phyloP scores from a whole-genome alignment of 2,113 vertebrate genomes.

The Oxygymnocypris stewartii region DNA sequence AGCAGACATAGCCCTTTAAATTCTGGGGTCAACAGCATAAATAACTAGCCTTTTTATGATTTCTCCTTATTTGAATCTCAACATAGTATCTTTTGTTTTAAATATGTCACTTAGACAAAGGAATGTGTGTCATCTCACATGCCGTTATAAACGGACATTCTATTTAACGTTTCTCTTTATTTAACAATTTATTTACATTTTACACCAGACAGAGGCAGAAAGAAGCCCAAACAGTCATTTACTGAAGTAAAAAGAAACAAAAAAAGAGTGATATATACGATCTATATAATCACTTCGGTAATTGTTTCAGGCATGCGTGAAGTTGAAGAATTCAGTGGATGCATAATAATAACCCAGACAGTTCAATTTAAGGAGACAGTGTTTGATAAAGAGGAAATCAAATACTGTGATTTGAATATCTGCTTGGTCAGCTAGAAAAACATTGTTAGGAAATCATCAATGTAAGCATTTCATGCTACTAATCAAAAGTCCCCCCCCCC shows the following conservation, averaged over 20 bases:
- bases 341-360: neutral
- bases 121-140: neutral
- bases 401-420: neutral
- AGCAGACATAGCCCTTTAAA: slow-evolving; percentile 4
- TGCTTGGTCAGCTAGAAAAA: neutral
- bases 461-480: too few relatives aligned
- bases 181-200: neutral
- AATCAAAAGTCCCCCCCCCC: too few relatives aligned
- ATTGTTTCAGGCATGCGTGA: neutral
- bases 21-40: slow-evolving; percentile 36
- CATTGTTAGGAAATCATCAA: too few relatives aligned
- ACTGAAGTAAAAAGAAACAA: neutral
- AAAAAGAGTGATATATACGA: neutral
- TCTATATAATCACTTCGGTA: neutral
- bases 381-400: neutral
- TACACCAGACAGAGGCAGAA: neutral
- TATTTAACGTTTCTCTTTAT: neutral
- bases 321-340: neutral
- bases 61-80: neutral
- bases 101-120: slow-evolving; percentile 6
- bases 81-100: slow-evolving; percentile 24
- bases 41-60: slow-evolving; percentile 6
- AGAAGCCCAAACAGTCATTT: neutral
- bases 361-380: slow-evolving; percentile 3
- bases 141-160: neutral